A percentile compares a stretch with the other conserved stretches of the same genome.
Evolutionary conservation across 2,113 vertebrate genomes (phyloP).

Genomic region (Catharus minimus): DNA sequence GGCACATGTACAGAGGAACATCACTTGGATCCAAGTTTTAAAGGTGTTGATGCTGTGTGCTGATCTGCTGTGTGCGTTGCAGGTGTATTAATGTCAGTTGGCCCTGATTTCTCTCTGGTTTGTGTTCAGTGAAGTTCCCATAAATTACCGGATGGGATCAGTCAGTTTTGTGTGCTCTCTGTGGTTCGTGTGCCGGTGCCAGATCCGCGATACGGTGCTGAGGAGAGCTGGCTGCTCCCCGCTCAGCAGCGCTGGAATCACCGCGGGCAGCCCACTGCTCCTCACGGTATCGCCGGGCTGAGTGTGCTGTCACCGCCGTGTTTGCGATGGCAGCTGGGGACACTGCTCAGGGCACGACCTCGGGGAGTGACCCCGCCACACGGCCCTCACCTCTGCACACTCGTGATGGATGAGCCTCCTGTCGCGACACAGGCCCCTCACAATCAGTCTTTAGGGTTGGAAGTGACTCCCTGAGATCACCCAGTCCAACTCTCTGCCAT

Average conservation of each 20-base stretch:
- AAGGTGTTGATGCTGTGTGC: neutral
- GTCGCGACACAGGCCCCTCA: neutral
- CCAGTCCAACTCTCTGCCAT: neutral
- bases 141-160: neutral
- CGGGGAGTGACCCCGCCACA: neutral
- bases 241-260: neutral
- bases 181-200: neutral
- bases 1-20: accelerated
- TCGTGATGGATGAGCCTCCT: neutral
- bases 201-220: neutral
- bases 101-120: neutral
- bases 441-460: neutral
- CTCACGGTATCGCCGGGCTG: neutral
- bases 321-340: neutral
- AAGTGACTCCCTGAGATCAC: neutral
- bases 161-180: neutral
- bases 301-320: neutral
- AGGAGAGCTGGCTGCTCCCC: neutral
- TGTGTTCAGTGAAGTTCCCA: neutral
- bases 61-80: neutral
- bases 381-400: accelerated
- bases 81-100: neutral
- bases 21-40: neutral
- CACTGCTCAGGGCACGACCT: neutral
- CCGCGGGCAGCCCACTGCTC: neutral